These are phyloP conservation scores for Microplitis manilae DNA, from an alignment of 2,888 invertebrate species.

Conservation along the genomic window DNA sequence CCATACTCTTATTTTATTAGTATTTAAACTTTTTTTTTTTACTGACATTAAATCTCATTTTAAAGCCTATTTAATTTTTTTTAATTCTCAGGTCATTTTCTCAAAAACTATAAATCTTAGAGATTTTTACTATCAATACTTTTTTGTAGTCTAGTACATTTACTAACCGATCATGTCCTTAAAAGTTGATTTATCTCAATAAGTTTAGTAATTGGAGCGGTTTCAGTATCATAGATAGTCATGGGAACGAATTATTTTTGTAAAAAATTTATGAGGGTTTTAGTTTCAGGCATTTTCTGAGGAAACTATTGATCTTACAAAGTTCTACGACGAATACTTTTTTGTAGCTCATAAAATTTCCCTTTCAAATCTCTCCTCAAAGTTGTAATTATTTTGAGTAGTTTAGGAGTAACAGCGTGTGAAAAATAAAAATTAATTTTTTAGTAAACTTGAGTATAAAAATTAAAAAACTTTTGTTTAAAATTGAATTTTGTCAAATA, in stretches of 20 bases:
- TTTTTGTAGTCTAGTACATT: not conserved
- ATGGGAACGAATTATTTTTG: no score
- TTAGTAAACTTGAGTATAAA: no score
- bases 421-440: no score
- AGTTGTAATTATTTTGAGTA: not conserved
- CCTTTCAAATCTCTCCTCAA: not conserved
- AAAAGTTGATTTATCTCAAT: not conserved
- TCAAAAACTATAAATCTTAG: not conserved
- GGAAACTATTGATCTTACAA: not conserved
- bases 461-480: constrained; percentile 14
- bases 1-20: not conserved
- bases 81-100: not conserved
- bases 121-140: not conserved
- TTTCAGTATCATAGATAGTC: no score
- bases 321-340: not conserved
- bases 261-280: no score
- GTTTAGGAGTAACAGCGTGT: constrained; percentile 30
- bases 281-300: no score
- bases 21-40: not conserved
- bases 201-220: constrained; percentile 28
- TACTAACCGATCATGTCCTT: not conserved
- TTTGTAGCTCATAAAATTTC: not conserved
- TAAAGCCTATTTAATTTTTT: not conserved
- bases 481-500: constrained; percentile 23
- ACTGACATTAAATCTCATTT: not conserved